Conservation (phyloP, 2,797 vertebrate species). For the Scolopax rusticola region DNA sequence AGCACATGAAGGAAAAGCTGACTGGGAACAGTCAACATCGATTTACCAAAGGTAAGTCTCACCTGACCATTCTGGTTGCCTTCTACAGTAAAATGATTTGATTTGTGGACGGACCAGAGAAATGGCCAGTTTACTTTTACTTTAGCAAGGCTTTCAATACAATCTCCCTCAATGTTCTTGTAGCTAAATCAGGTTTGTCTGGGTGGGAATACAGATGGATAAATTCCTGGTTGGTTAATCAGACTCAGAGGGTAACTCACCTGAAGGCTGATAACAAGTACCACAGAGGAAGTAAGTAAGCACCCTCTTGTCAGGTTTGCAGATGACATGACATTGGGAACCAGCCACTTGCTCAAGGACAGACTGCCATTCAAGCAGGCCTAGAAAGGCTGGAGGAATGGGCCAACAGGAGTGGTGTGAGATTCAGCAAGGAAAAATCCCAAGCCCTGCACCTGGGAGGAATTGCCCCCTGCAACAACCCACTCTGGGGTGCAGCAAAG, state of each 20-base stretch:
- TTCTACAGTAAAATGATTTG: not conserved
- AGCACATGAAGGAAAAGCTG: not conserved
- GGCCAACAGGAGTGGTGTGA: not conserved
- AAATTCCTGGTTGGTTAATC: not conserved
- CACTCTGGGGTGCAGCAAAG: not conserved
- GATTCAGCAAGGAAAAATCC: not conserved
- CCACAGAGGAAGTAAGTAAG: not conserved
- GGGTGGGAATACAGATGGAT: not conserved
- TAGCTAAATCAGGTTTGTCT: not conserved
- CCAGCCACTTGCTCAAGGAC: not conserved
- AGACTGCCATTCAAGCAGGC: not conserved
- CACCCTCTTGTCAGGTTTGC: not conserved
- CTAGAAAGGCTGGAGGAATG: not conserved
- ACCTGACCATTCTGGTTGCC: not conserved
- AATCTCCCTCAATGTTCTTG: not conserved
- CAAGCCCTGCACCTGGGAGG: not conserved
- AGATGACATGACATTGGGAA: accelerated
- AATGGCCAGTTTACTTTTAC: not conserved
- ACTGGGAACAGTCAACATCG: not conserved
- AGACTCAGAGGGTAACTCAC: not conserved
- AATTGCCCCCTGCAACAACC: not conserved
- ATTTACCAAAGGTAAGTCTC: not conserved
- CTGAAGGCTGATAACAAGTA: not conserved
- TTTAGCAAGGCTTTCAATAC: not conserved
- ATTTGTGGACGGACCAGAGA: not conserved